These are phyloP conservation scores for Neria commutata DNA, from an alignment of 2,888 invertebrate genomes.

Conservation along the genomic window DNA sequence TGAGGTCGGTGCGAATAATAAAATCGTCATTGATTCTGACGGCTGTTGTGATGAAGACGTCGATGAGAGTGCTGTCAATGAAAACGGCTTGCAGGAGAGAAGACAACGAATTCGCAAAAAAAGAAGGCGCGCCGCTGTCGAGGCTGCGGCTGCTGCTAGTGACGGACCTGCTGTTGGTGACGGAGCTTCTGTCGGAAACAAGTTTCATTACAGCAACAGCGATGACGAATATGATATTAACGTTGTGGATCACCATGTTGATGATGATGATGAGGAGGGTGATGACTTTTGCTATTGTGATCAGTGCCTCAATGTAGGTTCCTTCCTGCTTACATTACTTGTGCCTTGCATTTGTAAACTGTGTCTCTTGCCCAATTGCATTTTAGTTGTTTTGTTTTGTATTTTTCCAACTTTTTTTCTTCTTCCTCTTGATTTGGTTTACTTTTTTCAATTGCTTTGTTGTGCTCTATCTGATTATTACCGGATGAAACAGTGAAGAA, in stretches of 20 bases:
- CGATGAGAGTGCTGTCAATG: neutral
- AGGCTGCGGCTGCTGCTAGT: constrained; percentile 8
- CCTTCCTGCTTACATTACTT: no score
- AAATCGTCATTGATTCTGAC: neutral
- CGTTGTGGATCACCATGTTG: neutral
- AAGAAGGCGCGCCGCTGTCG: neutral
- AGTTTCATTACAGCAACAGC: neutral
- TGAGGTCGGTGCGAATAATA: neutral
- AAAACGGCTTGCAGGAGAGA: neutral
- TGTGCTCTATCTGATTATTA: no score
- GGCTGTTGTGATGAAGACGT: constrained; percentile 1
- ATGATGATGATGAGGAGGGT: constrained; percentile 54
- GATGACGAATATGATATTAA: constrained; percentile 13
- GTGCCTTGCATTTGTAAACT: no score
- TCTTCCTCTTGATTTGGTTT: no score
- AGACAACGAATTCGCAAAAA: neutral
- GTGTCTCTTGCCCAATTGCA: no score
- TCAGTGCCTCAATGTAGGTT: constrained; percentile 67
- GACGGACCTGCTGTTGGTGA: constrained; percentile 38
- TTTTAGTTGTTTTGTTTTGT: no score
- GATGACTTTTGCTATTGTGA: constrained; percentile 80
- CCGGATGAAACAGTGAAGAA: no score
- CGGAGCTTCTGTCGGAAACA: constrained; percentile 10
- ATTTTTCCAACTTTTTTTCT: no score
- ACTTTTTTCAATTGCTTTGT: no score